phyloP scores from a whole-genome alignment of 1,140 invertebrate genomes.

The Drosophila pachea region DNA sequence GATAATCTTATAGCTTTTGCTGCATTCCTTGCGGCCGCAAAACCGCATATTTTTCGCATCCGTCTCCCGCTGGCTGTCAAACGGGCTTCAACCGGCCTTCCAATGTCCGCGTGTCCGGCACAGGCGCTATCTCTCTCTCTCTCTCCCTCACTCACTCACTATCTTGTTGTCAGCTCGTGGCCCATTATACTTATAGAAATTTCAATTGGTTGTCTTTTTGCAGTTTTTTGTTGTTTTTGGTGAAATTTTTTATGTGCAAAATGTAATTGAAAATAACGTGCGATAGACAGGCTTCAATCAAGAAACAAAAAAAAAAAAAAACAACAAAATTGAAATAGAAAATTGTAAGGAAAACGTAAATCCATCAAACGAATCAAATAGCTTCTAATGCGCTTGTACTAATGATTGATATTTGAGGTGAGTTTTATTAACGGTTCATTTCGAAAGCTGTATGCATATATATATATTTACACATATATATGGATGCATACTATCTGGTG shows the following conservation, averaged over 20 bases:
- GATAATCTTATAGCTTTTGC: conserved; percentile 61
- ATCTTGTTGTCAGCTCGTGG: not conserved
- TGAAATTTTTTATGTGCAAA: conserved; percentile 61
- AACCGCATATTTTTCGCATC: conserved; percentile 60
- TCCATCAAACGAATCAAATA: conserved; percentile 33
- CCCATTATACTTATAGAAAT: conserved; percentile 41
- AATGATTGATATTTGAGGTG: conserved; percentile 50
- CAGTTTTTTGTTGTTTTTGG: conserved; percentile 45
- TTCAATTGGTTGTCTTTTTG: conserved; percentile 44
- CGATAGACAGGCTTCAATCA: conserved; percentile 17
- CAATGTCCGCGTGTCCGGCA: conserved; percentile 3
- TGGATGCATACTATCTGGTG: not conserved
- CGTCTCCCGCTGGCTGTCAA: conserved; percentile 34
- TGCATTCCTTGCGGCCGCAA: conserved; percentile 66
- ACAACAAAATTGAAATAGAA: conserved; percentile 6
- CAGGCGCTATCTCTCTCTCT: not conserved
- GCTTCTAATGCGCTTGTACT: conserved; percentile 27
- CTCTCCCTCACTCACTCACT: conserved; percentile 26
- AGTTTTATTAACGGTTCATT: conserved; percentile 22
- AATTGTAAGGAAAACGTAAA: conserved; percentile 18
- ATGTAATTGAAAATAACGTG: conserved; percentile 64
- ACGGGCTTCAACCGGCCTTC: conserved; percentile 21
- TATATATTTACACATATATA: conserved; percentile 4
- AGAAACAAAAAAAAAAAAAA: conserved; percentile 22
- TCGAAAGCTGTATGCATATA: conserved; percentile 10